Evolutionary conservation across 2,797 vertebrate genomes (phyloP).

Genomic region (Valencia hispanica): DNA sequence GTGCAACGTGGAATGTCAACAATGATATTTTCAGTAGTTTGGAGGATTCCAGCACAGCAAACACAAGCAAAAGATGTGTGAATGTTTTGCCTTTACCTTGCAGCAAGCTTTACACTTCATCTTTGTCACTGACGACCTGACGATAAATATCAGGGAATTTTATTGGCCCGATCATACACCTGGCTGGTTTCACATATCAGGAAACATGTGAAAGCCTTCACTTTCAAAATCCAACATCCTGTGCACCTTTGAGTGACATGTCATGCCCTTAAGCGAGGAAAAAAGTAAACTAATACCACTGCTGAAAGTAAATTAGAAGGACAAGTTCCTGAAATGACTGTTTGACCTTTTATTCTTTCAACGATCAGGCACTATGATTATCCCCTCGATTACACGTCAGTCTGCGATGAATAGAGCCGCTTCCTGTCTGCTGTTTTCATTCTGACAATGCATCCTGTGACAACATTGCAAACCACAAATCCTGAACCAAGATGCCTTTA

Average conservation of each 20-base stretch:
- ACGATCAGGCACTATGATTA: constrained; percentile 27
- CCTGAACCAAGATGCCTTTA: constrained; percentile 3
- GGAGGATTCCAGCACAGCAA: constrained; percentile 66
- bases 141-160: constrained; percentile 41
- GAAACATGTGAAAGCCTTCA: constrained; percentile 33
- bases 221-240: constrained; percentile 19
- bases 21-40: constrained; percentile 56
- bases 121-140: constrained; percentile 42
- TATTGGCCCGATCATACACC: constrained; percentile 35
- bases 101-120: constrained; percentile 30
- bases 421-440: constrained; percentile 25
- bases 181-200: neutral
- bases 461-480: constrained; percentile 34
- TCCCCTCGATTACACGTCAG: constrained; percentile 41
- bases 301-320: constrained; percentile 38
- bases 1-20: constrained; percentile 50
- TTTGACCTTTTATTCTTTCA: constrained; percentile 62
- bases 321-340: constrained; percentile 36
- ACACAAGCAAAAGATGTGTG: constrained; percentile 33
- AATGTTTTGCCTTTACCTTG: constrained; percentile 52
- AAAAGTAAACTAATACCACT: constrained; percentile 37
- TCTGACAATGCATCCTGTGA: constrained; percentile 41
- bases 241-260: constrained; percentile 23
- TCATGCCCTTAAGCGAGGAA: constrained; percentile 23
- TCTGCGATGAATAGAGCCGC: constrained; percentile 31